Evolutionary conservation across 1,140 invertebrate species (phyloP), one percentile per base, ranked within the genome.

Genomic region (Littorina saxatilis): DNA sequence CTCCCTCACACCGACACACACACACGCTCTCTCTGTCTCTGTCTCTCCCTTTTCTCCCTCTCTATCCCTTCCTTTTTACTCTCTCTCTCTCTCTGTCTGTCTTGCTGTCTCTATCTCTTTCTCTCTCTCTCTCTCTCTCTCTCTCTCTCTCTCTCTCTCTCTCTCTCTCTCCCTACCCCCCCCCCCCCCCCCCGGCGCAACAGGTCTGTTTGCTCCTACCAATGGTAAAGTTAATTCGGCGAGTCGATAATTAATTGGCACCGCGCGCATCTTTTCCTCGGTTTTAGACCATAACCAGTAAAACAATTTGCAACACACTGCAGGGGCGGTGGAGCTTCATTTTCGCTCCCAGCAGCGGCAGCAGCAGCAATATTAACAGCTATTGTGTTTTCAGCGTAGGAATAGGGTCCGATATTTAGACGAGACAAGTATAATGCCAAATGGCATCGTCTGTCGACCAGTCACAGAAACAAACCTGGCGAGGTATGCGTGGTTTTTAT

Each of bases 81-180:
- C 4, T 58, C n/a, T 9, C 15, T 58, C 55, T 58, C 17, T 58
- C 55, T 58, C 17, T 58, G 9, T 58, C 15, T 58, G 4, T 58
- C 17, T 58, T 23, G 9, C 17, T 27, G 4, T 58, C 55, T 58
- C 55, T 58, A 9, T 58, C 55, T 58, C 55, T 58, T 23, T 58
- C 55, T 58, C 55, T 58, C 70, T 39, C 70, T 73, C 70, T 73
- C 70, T 73, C 70, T 73, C 70, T 73, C 70, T 73, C 35, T 73
- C 70, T 73, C 35, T 39, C 35, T 72, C 35, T 72, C 68, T 72
- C 68, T 72, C 68, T 72, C 68, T 72, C 68, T 39, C 35, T 43
- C 68, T 11, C 43, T 47, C 43, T 73, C 43, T 73, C 37, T 47
- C 70, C 9, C 37, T 47, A 15, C 23, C 43, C 20, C 13, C 23